Evolutionary conservation across 2,888 invertebrate genomes (phyloP).

Genomic region (Fissipunctia ypsillon): DNA sequence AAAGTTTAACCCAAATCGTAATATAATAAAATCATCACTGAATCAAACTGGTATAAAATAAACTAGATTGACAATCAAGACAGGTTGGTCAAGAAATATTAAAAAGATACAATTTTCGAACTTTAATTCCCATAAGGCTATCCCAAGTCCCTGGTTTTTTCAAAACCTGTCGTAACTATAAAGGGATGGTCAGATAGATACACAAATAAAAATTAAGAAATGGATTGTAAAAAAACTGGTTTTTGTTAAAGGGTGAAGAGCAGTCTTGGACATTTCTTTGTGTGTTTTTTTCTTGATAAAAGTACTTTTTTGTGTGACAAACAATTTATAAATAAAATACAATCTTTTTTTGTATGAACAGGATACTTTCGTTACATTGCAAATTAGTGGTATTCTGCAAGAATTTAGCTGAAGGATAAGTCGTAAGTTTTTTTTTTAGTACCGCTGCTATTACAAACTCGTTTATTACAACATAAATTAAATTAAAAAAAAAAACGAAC

Average conservation of each 20-base stretch:
- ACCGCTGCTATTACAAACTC: too few relatives aligned
- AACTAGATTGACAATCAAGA: constrained; percentile 72
- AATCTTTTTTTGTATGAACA: constrained; percentile 20
- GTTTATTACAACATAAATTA: background rate
- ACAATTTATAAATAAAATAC: constrained; percentile 29
- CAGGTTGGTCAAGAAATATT: constrained; percentile 75
- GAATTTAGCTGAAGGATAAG: background rate
- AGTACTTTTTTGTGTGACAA: constrained; percentile 13
- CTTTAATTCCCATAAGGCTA: constrained; percentile 75
- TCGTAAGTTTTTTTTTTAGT: background rate
- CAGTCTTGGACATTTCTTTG: constrained; percentile 44
- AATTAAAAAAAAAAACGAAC: background rate
- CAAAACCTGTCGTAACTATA: constrained; percentile 76
- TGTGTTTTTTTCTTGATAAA: constrained; percentile 52
- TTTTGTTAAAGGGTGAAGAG: constrained; percentile 46
- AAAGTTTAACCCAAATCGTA: constrained; percentile 52
- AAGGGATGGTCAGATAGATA: constrained; percentile 73
- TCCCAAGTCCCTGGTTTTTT: constrained; percentile 66
- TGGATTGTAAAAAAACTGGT: constrained; percentile 69
- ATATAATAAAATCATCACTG: constrained; percentile 67
- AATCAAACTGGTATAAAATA: constrained; percentile 73
- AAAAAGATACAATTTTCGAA: constrained; percentile 69
- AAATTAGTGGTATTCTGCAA: background rate
- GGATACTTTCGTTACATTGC: constrained; percentile 1
- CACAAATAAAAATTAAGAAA: constrained; percentile 69